These are phyloP conservation scores for Melanostoma mellinum DNA, from an alignment of 2,888 invertebrate species.

Conservation along the genomic window DNA sequence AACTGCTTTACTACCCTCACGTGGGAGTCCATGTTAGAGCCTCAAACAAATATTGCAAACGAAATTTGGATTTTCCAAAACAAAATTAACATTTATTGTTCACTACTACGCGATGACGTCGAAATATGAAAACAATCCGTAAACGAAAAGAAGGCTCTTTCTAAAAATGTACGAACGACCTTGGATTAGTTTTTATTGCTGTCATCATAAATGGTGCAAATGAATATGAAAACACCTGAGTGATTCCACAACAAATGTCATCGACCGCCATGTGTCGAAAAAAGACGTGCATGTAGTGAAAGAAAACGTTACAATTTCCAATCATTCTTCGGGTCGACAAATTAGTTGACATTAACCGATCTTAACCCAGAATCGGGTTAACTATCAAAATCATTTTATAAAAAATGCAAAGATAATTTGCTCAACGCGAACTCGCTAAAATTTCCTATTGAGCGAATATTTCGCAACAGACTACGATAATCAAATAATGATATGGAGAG, in stretches of 20 bases:
- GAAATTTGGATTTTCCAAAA: constrained; percentile 32
- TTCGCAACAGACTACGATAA: background rate
- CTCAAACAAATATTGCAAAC: constrained; percentile 7
- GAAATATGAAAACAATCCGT: constrained; percentile 21
- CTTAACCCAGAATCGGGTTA: too few species aligned
- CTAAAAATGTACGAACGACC: constrained; percentile 1
- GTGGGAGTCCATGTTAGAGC: background rate
- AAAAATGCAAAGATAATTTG: too few species aligned
- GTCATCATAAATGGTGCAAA: constrained; percentile 38
- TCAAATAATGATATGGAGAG: constrained; percentile 40
- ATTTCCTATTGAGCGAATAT: too few species aligned
- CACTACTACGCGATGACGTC: constrained; percentile 20
- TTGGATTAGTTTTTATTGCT: constrained; percentile 11
- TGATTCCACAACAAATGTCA: too few species aligned
- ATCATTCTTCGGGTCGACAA: too few species aligned
- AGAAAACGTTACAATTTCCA: too few species aligned
- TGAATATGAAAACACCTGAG: constrained; percentile 18
- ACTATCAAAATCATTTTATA: too few species aligned
- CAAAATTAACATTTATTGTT: constrained; percentile 20
- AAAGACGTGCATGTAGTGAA: too few species aligned
- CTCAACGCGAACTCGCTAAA: too few species aligned
- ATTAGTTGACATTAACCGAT: too few species aligned
- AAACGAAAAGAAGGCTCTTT: constrained; percentile 13
- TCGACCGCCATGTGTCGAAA: too few species aligned
- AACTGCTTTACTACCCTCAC: background rate